A percentile compares a stretch with the other conserved stretches of the same genome.
Evolutionary conservation across 1,140 invertebrate genomes (phyloP).

Genomic region (Lasioglossum baleicum): DNA sequence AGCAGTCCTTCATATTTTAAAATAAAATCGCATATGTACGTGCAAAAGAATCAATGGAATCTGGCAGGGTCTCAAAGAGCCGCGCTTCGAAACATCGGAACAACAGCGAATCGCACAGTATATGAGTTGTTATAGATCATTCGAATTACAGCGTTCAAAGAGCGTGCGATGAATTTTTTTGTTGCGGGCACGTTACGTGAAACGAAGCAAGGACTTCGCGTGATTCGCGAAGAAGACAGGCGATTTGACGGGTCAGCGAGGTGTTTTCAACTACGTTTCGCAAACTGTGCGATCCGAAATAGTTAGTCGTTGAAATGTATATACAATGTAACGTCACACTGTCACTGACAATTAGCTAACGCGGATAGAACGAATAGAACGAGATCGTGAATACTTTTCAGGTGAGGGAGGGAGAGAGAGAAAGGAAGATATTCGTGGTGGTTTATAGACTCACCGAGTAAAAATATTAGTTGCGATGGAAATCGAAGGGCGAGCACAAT

Average conservation of each 20-base stretch:
- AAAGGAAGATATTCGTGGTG: not conserved
- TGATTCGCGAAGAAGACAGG: not conserved
- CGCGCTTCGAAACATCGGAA: slow-evolving; percentile 35
- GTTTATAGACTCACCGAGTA: slow-evolving; percentile 40
- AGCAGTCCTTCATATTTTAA: slow-evolving; percentile 42
- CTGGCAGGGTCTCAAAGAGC: slow-evolving; percentile 44
- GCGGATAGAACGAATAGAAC: too few species aligned
- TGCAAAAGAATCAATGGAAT: slow-evolving; percentile 26
- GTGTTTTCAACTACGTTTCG: not conserved
- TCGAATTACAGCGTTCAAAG: not conserved
- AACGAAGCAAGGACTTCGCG: not conserved
- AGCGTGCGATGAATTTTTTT: not conserved
- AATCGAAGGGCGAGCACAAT: not conserved
- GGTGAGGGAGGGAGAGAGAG: not conserved
- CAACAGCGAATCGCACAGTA: not conserved
- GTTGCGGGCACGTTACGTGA: not conserved
- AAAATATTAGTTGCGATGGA: not conserved
- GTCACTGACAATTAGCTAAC: slow-evolving; percentile 15
- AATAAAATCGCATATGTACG: slow-evolving; percentile 47
- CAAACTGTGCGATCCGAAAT: not conserved
- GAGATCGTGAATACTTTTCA: not conserved
- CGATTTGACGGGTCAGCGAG: too few species aligned
- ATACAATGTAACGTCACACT: slow-evolving; percentile 24
- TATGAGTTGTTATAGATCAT: not conserved
- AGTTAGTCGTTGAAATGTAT: not conserved